Base-by-base conservation (phyloP, 2,113 vertebrate species). In the Phalacrocorax pelagicus region DNA sequence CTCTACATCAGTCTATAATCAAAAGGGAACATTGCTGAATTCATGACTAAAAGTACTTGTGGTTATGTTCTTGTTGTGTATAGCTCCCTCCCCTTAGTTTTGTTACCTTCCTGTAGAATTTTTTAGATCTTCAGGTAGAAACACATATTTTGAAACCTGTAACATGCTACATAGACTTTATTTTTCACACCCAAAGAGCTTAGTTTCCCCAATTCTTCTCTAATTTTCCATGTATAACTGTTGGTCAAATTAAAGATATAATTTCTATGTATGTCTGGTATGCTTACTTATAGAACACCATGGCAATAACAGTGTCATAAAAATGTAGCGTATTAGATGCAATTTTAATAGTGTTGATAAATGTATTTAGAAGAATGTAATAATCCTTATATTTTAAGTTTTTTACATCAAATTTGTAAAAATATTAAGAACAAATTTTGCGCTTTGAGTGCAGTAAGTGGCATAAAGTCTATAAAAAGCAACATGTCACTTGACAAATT, bases 401-500 rank as follows among this genome's bases (percentile, higher is more conserved):
- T 62, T 29, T 67, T 47, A n/a, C 29, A 63, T 67, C 7, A 59
- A 42, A 44, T 61, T 42, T 72, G 16, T 82, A 51, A 72, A 91
- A 77, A 22, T 46, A 47, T 36, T 61, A 47, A 62, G 67, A 65
- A 63, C 1, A 86, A 82, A 38, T 70, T 54, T 36, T 36, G 10
- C 21, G 30, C 16, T 86, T 92, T 21, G 21, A 91, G 12, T 44
- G 19, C 8, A 22, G 34, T 86, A 86, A 81, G 47, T 70, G 27
- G 18, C 24, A 57, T 30, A 52, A 12, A 84, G 29, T 14, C 26
- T 40, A 58, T 46, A 74, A 67, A 78, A 89, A 91, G 10, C 49
- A 73, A 30, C 32, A 22, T 44, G 19, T 52, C 40, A 32, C 0
- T 34, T 51, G 1, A 72, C 0, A 0, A 44, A 8, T 46, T 78